phyloP scores from a whole-genome alignment of 1,140 invertebrate species.

The Drosophila lacteicornis region DNA sequence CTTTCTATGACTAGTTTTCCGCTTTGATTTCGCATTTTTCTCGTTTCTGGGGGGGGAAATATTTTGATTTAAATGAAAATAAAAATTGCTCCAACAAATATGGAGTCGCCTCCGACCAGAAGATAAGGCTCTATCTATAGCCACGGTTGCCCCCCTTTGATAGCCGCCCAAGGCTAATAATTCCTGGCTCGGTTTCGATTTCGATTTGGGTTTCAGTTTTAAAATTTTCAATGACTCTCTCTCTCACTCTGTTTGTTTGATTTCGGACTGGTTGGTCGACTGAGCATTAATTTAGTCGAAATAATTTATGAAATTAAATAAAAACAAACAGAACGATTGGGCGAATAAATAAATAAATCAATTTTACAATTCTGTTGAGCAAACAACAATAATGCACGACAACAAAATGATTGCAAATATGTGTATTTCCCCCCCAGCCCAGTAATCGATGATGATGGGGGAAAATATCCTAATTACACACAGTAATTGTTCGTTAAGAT shows the following conservation, averaged over 20 bases:
- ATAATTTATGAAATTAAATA: constrained; percentile 76
- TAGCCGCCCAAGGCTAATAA: constrained; percentile 37
- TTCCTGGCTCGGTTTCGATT: constrained; percentile 30
- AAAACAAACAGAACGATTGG: constrained; percentile 57
- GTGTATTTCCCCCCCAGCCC: neutral
- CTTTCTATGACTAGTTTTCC: neutral
- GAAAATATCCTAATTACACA: constrained; percentile 4
- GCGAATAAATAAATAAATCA: constrained; percentile 75
- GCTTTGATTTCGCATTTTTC: constrained; percentile 10
- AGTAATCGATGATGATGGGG: constrained; percentile 11
- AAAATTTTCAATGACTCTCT: constrained; percentile 2
- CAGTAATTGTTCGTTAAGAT: constrained; percentile 9
- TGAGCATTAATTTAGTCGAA: constrained; percentile 70
- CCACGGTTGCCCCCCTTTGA: neutral
- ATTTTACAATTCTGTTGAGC: constrained; percentile 65
- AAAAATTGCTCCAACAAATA: constrained; percentile 8
- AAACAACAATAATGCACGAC: constrained; percentile 41
- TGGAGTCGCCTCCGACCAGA: neutral
- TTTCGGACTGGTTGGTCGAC: constrained; percentile 30
- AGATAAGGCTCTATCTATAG: constrained; percentile 33
- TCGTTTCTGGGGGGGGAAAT: constrained; percentile 7
- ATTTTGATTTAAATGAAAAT: constrained; percentile 33
- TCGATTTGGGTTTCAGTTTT: constrained; percentile 32
- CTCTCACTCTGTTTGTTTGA: constrained; percentile 7
- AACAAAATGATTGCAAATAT: constrained; percentile 42